Evolutionary conservation across 2,888 invertebrate species (phyloP).

Genomic region (Amblyteles armatorius): DNA sequence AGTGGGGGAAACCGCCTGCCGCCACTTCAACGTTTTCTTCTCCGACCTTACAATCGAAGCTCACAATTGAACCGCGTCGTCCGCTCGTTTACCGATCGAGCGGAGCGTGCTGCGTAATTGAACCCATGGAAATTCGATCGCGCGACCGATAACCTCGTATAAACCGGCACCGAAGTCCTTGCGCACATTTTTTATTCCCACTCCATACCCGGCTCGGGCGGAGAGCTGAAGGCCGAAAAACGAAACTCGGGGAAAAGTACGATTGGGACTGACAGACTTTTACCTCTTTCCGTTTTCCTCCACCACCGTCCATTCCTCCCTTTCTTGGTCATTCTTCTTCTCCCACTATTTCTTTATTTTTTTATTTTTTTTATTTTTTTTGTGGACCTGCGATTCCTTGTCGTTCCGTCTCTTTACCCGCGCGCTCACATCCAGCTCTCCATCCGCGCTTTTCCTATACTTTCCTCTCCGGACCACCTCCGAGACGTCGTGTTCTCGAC

Average conservation of each 20-base stretch:
- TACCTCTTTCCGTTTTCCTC: background rate
- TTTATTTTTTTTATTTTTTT: background rate
- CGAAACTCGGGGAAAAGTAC: slow-evolving; percentile 1
- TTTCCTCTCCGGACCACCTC: slow-evolving; percentile 8
- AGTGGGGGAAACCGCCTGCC: slow-evolving; percentile 14
- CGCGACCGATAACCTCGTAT: background rate
- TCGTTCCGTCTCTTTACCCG: background rate
- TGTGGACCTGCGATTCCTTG: background rate
- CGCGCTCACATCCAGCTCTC: background rate
- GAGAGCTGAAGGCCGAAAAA: background rate
- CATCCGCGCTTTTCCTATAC: slow-evolving; percentile 13
- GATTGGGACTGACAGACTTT: slow-evolving; percentile 26
- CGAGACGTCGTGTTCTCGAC: slow-evolving; percentile 24
- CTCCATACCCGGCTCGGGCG: background rate
- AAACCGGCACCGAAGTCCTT: background rate
- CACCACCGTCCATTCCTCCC: background rate
- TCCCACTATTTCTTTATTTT: too few species aligned
- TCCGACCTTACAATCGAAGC: slow-evolving; percentile 2
- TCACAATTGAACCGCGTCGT: slow-evolving; percentile 37
- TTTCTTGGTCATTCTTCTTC: slow-evolving; percentile 8
- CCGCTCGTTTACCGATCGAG: slow-evolving; percentile 30
- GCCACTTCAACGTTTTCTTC: background rate
- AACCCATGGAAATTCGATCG: slow-evolving; percentile 54
- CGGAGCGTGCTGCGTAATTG: slow-evolving; percentile 38
- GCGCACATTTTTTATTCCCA: slow-evolving; percentile 38